These are phyloP conservation scores for Anguilla megastoma DNA, from an alignment of 2,797 vertebrate genomes.

Conservation along the genomic window DNA sequence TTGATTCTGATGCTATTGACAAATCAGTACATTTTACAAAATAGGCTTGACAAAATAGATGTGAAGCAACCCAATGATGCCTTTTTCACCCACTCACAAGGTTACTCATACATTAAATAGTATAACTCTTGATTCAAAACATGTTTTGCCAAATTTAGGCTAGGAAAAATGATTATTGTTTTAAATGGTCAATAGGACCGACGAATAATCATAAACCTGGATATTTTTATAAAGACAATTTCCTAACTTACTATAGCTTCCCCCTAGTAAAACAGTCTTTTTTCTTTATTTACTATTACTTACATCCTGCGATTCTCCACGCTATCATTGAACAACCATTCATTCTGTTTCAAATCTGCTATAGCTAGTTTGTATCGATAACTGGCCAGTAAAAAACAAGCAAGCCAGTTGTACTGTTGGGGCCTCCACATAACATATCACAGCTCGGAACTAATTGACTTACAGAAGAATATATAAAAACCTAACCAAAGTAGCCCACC, in stretches of 20 bases:
- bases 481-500: neutral
- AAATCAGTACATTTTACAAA: neutral
- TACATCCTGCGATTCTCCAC: neutral
- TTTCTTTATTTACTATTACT: neutral
- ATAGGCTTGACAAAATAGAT: neutral
- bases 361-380: neutral
- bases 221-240: neutral
- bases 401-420: neutral
- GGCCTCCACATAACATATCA: neutral
- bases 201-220: neutral
- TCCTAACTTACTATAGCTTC: neutral
- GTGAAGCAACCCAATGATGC: neutral
- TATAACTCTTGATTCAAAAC: neutral
- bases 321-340: neutral
- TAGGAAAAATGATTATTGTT: neutral
- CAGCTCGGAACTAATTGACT: neutral
- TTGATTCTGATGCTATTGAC: neutral
- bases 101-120: neutral
- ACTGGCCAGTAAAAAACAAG: neutral
- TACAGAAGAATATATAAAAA: neutral
- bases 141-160: neutral
- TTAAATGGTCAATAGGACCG: neutral
- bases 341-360: neutral
- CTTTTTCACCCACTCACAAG: neutral
- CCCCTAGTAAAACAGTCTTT: neutral